Conservation (phyloP, 2,888 invertebrate genomes). For the Poecilobothrus nobilitatus region DNA sequence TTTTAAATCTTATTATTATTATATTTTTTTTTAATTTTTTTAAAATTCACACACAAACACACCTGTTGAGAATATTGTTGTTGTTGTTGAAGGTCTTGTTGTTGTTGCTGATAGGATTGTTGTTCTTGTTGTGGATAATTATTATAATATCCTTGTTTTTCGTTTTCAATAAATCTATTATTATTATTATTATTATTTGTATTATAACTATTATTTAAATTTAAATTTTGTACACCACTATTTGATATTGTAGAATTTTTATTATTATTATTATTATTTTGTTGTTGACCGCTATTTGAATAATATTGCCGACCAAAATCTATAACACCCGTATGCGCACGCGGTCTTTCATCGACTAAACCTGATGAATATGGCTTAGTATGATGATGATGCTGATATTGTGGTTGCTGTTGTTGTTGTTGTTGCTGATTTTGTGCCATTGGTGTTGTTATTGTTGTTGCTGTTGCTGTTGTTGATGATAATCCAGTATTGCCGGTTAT, state of each 20-base stretch:
- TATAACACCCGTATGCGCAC: constrained; percentile 35
- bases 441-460: not conserved
- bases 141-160: constrained; percentile 19
- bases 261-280: constrained; percentile 10
- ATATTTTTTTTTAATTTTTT: not conserved
- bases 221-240: not conserved
- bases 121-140: constrained; percentile 20
- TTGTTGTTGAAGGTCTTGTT: constrained; percentile 15
- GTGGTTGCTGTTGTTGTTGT: constrained; percentile 16
- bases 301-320: constrained; percentile 23
- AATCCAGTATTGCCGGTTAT: not conserved
- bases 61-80: constrained; percentile 17
- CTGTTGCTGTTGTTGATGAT: not conserved
- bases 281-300: constrained; percentile 14
- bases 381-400: constrained; percentile 20
- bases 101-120: constrained; percentile 13
- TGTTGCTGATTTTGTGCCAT: constrained; percentile 13
- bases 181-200: constrained; percentile 24
- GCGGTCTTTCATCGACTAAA: constrained; percentile 43
- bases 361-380: constrained; percentile 29
- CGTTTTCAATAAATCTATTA: constrained; percentile 22
- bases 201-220: not conserved
- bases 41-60: constrained; percentile 16
- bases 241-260: constrained; percentile 28
- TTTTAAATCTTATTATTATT: no score